Evolutionary conservation across 2,888 invertebrate species (phyloP).

Genomic region (Cacoxenus indagator): DNA sequence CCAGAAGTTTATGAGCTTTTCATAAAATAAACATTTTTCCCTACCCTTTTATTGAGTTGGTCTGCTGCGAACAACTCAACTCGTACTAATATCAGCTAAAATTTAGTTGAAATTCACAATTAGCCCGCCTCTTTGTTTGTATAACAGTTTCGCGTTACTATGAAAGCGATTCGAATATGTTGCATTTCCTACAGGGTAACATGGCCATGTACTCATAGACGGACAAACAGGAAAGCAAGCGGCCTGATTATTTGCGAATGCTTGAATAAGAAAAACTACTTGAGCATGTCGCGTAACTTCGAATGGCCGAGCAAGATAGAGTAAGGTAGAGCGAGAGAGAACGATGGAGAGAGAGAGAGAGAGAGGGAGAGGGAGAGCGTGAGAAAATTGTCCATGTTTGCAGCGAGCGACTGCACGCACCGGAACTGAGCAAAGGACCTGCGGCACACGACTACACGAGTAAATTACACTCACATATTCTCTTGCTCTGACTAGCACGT

Average conservation of each 20-base stretch:
- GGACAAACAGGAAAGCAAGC: not conserved
- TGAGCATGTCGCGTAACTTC: not conserved
- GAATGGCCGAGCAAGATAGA: not conserved
- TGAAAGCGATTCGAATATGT: no score
- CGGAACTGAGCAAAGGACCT: not conserved
- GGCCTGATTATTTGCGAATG: not conserved
- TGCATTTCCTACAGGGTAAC: not conserved
- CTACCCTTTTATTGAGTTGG: no score
- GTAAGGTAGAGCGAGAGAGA: conserved; percentile 8
- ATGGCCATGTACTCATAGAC: not conserved
- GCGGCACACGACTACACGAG: not conserved
- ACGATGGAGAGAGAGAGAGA: not conserved
- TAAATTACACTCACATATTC: no score
- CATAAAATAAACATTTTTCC: no score
- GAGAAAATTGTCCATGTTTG: not conserved
- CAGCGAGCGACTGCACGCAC: not conserved
- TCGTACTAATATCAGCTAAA: no score
- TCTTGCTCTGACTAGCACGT: not conserved
- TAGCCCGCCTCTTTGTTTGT: no score
- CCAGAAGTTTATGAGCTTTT: no score
- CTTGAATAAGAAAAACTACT: not conserved
- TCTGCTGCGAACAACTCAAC: no score
- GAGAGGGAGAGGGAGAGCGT: not conserved
- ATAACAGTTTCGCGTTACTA: not conserved
- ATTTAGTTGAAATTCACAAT: no score